Percentiles rank a stretch among this genome's conserved stretches.
These are phyloP conservation scores for Hypothenemus hampei DNA, from an alignment of 1,140 invertebrate species.

Conservation along the genomic window DNA sequence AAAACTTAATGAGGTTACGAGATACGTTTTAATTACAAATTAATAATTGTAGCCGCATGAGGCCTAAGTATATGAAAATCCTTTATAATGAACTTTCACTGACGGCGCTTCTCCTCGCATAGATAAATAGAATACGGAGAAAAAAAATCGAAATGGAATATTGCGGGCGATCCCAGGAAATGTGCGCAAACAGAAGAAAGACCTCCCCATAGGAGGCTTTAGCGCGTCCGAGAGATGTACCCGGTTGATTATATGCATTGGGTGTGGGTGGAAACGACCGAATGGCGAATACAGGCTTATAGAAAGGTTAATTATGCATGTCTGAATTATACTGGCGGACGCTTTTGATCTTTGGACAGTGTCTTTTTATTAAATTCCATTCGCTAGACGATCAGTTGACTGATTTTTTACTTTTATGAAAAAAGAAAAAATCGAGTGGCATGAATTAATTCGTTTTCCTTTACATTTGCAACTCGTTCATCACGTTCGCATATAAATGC, in stretches of 20 bases:
- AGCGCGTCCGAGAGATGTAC: slow-evolving; percentile 2
- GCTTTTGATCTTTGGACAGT: too few relatives aligned
- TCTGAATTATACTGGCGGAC: too few relatives aligned
- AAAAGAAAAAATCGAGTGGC: background rate
- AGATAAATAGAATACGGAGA: background rate
- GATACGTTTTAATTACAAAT: background rate
- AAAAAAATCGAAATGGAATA: slow-evolving; percentile 12
- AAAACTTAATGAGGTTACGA: background rate
- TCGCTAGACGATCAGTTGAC: background rate
- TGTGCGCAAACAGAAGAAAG: background rate
- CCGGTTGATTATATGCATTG: slow-evolving; percentile 2
- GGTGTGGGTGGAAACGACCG: slow-evolving; percentile 7
- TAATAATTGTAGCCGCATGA: background rate
- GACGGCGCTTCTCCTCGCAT: background rate
- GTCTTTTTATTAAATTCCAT: too few relatives aligned
- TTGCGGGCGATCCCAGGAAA: slow-evolving; percentile 1
- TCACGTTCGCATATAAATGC: slow-evolving; percentile 18
- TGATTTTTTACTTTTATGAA: background rate
- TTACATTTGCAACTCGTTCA: slow-evolving; percentile 15
- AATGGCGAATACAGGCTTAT: slow-evolving; percentile 1
- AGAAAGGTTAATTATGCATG: slow-evolving; percentile 1
- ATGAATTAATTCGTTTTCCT: slow-evolving; percentile 5
- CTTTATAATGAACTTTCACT: slow-evolving; percentile 1
- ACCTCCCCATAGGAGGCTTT: slow-evolving; percentile 9
- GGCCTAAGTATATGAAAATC: background rate